phyloP scores from a whole-genome alignment of 2,113 vertebrate genomes.

The Leuciscus idus region DNA sequence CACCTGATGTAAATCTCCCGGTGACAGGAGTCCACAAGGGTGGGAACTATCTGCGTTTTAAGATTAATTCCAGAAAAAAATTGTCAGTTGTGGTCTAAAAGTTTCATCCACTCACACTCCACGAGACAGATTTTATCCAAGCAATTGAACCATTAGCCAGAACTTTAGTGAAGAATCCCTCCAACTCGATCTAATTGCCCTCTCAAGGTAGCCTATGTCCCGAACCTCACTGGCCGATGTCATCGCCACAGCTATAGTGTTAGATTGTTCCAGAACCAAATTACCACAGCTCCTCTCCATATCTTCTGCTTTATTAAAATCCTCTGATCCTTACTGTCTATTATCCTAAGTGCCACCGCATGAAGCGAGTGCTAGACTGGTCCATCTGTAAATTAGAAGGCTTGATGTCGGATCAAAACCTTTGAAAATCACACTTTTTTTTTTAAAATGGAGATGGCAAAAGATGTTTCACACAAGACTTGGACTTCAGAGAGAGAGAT shows the following conservation, averaged over 20 bases:
- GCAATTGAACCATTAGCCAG: slow-evolving; percentile 29
- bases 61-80: slow-evolving; percentile 28
- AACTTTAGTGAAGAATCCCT: slow-evolving; percentile 37
- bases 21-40: background rate
- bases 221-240: slow-evolving; percentile 37
- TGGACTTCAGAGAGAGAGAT: slow-evolving; percentile 15
- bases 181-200: slow-evolving; percentile 53
- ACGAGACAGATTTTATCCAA: slow-evolving; percentile 30
- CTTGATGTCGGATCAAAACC: slow-evolving; percentile 65
- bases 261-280: slow-evolving; percentile 60
- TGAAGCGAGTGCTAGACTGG: slow-evolving; percentile 51
- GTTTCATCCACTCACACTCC: slow-evolving; percentile 33
- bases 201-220: slow-evolving; percentile 32
- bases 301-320: slow-evolving; percentile 68
- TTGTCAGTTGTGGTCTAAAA: slow-evolving; percentile 36
- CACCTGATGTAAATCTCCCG: background rate
- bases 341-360: slow-evolving; percentile 59
- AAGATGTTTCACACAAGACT: slow-evolving; percentile 1
- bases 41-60: slow-evolving; percentile 24
- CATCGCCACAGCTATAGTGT: slow-evolving; percentile 44
- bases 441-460: background rate
- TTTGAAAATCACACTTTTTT: slow-evolving; percentile 57
- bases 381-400: slow-evolving; percentile 63
- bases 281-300: slow-evolving; percentile 57
- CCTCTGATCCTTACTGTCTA: slow-evolving; percentile 62